Evolutionary conservation across 2,113 vertebrate species (phyloP).

Genomic region (Labeo catla): DNA sequence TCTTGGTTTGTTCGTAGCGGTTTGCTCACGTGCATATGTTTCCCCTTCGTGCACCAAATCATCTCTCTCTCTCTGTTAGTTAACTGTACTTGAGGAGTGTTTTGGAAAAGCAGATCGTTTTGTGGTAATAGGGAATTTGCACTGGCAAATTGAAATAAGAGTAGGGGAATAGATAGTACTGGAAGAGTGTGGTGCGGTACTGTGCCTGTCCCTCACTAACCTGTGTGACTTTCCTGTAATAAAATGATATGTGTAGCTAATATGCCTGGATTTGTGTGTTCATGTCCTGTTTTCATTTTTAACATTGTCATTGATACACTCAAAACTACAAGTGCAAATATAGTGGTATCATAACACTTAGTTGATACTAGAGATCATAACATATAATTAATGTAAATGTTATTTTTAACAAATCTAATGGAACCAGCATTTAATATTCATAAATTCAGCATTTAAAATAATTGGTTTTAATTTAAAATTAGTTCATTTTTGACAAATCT

Average conservation of each 20-base stretch:
- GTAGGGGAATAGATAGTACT: constrained; percentile 27
- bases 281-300: constrained; percentile 2
- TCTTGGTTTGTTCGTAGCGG: constrained; percentile 15
- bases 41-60: background rate
- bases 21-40: background rate
- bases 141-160: constrained; percentile 60
- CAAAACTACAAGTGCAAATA: background rate
- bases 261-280: constrained; percentile 3
- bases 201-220: constrained; percentile 33
- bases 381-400: too few relatives aligned
- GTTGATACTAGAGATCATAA: background rate
- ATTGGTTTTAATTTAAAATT: too few relatives aligned
- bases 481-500: background rate
- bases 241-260: constrained; percentile 56
- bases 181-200: constrained; percentile 35
- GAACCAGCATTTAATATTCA: too few relatives aligned
- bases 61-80: constrained; percentile 8
- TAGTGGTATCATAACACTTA: background rate
- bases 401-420: background rate
- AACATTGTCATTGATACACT: background rate
- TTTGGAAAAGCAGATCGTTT: constrained; percentile 1
- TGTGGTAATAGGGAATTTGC: constrained; percentile 7
- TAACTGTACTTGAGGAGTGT: background rate
- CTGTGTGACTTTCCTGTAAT: constrained; percentile 60
- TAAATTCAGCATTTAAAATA: too few relatives aligned